Base-by-base conservation (phyloP, 2,797 vertebrate species). In the Pipistrellus pygmaeus region DNA sequence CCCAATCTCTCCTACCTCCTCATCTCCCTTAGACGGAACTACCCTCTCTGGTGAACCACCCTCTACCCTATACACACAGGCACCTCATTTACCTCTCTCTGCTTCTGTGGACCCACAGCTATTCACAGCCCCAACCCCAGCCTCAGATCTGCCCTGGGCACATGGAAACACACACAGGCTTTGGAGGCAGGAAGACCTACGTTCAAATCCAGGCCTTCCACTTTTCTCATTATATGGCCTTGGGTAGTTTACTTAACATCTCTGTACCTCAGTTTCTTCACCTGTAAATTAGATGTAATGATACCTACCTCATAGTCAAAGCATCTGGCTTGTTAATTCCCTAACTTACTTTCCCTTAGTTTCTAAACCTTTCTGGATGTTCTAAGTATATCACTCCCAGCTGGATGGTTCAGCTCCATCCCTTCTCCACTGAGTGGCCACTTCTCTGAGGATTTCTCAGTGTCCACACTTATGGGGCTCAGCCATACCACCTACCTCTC, bases 211-310 rank as follows among this genome's bases (percentile, higher is more conserved):
- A 53, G 20, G 5, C 41, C 21, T 35, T 11, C 21, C 7, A 12
- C 53, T 77, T 88, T 84, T 90, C 89, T 73, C 69, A 64, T 20
- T 69, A 41, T 41, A 44, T 64, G 51, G 48, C n/a, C 10, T 82
- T 25, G n/a, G 35, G n/a, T 80, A 73, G 15, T 62, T 83, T 71
- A 82, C 1, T 20, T 78, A 88, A 60, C n/a, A 17, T 93, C 73
- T 88, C 27, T 73, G 23, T 51, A n/a, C 46, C 62, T 88, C 46
- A 27, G 38, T 94, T 83, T 93, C 69, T 73, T 92, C 69, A 89
- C 69, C 41, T 46, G 20, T 69, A 83, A 85, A 69, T 48, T 93
- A 48, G 30, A 7, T 85, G 8, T 66, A 41, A 64, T 75, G 25
- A 71, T 46, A 57, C 18, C 35, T 51, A 41, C 9, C 32, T 68